A percentile compares a stretch with the other conserved stretches of the same genome.
Evolutionary conservation across 2,888 invertebrate species (phyloP).

Genomic region (Hesperia comma): DNA sequence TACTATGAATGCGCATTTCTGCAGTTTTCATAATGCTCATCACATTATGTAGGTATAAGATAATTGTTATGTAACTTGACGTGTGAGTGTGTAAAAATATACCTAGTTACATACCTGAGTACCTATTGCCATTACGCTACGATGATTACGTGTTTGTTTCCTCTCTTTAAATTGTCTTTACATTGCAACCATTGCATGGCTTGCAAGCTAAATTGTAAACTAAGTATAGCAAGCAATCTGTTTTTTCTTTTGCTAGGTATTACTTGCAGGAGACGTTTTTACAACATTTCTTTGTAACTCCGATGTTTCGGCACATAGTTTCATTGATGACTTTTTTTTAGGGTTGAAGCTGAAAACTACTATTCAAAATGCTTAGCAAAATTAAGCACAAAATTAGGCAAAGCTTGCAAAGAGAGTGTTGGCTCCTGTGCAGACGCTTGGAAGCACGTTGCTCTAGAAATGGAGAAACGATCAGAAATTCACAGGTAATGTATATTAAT

Average conservation of each 20-base stretch:
- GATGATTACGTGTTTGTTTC: constrained; percentile 47
- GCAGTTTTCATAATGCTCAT: constrained; percentile 4
- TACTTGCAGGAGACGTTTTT: not conserved
- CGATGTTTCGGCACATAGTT: not conserved
- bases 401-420: constrained; percentile 91
- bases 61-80: not conserved
- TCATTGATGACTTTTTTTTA: constrained; percentile 66
- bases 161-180: constrained; percentile 26
- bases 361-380: constrained; percentile 96
- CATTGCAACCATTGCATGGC: constrained; percentile 11
- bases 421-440: constrained; percentile 94
- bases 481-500: too few species aligned
- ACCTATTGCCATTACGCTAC: constrained; percentile 52
- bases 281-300: not conserved
- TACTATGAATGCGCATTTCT: constrained; percentile 3
- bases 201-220: constrained; percentile 7
- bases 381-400: constrained; percentile 92
- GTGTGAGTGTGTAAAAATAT: not conserved
- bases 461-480: constrained; percentile 95
- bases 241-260: constrained; percentile 13
- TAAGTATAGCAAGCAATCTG: constrained; percentile 6
- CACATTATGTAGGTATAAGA: not conserved
- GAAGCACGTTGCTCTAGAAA: constrained; percentile 95
- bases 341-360: constrained; percentile 94
- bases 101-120: constrained; percentile 51